Base-by-base conservation (phyloP, 2,888 invertebrate genomes). In the Pseudococcus jackbeardsleyi region DNA sequence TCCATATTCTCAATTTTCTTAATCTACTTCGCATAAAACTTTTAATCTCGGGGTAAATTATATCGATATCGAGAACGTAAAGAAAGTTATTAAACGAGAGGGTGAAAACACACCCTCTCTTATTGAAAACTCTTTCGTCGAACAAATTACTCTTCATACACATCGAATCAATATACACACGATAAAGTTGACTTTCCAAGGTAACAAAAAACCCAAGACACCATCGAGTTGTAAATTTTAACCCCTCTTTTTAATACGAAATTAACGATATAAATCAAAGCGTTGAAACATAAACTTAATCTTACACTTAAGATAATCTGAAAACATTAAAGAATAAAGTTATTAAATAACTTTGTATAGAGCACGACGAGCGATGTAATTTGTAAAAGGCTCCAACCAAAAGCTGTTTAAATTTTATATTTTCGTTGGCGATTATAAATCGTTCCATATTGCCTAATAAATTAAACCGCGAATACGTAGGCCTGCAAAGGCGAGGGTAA, bases 301-400 rank as follows among this genome's bases (percentile, higher is more conserved):
- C 77, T 77, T 77, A 50, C 12, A 72, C 39, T 77, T 77, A 39
- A 77, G 77, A 77, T 77, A 77, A 77, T 77, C 77, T 77, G 77
- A 77, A 77, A 77, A 77, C 77, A 77, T 77, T 77, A 77, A 77
- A 77, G 77, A 77, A 77, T 77, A 15, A 77, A 77, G 77, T 77
- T 77, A 77, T 77, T 77, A 77, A 77, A 77, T 77, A 77, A 77
- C 77, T 77, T 77, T 77, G 26, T 33, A 33, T 33, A 33, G 26
- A 33, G 26, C 26, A 33, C 26, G 26, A 33, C 33, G 12, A 77
- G 77, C 17, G 15, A 3, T 17, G 77, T 77, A 77, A 77, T 77
- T 77, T 77, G 77, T 77, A 77, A 77, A 77, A 77, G 33, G 39
- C 77, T 17, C 39, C 0, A 77, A 77, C 77, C 77, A 11, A 77